Conservation (phyloP, 2,113 vertebrate genomes). For the Mustela nigripes region DNA sequence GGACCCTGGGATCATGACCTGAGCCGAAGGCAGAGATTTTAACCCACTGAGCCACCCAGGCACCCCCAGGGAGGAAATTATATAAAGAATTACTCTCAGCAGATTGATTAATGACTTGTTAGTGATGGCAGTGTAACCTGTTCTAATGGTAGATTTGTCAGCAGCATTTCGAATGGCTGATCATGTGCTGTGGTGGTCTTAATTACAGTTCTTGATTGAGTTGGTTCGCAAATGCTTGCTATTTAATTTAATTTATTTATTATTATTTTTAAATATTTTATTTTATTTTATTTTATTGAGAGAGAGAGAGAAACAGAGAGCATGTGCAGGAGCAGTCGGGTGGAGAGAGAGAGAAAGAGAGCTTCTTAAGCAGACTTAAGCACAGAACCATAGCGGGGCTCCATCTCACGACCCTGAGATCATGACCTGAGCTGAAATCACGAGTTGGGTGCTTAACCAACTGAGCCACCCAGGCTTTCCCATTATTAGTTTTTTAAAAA, state of each 20-base stretch:
- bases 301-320: neutral
- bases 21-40: no score
- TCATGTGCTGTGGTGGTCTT: neutral
- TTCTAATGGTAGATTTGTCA: constrained; percentile 37
- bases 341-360: neutral
- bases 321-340: neutral
- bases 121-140: neutral
- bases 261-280: neutral
- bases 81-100: neutral
- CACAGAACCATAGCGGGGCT: neutral
- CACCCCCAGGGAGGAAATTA: neutral
- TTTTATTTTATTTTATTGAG: neutral
- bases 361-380: neutral
- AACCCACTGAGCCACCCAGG: no score
- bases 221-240: neutral
- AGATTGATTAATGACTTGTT: constrained; percentile 54
- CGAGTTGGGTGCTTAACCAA: neutral
- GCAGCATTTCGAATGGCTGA: neutral
- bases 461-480: neutral
- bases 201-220: neutral
- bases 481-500: neutral
- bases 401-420: neutral
- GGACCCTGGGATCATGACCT: no score
- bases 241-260: neutral
- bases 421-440: neutral